phyloP scores from a whole-genome alignment of 2,797 vertebrate species.

The Naso thynnoides region DNA sequence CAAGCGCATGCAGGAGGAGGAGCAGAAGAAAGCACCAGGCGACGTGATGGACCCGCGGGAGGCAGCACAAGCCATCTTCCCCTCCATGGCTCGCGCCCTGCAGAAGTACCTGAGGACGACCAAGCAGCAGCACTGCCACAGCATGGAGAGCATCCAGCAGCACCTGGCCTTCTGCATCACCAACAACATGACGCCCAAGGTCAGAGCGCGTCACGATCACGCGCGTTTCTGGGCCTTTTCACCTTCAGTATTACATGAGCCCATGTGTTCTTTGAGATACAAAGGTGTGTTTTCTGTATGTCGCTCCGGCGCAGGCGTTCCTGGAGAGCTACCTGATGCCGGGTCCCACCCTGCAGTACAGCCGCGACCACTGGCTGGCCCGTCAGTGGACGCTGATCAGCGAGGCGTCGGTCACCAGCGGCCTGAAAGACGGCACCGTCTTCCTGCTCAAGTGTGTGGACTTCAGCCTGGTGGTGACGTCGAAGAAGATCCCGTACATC shows the following conservation, averaged over 20 bases:
- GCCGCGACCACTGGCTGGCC: conserved; percentile 92
- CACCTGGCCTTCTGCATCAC: conserved; percentile 98
- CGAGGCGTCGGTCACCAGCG: conserved; percentile 93
- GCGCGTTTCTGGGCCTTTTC: neutral
- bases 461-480: conserved; percentile 93
- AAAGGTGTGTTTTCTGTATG: neutral
- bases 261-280: neutral
- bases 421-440: conserved; percentile 89
- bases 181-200: conserved; percentile 98
- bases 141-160: conserved; percentile 98
- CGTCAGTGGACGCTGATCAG: conserved; percentile 96
- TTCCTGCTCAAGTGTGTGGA: conserved; percentile 93
- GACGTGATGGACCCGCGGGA: conserved; percentile 97
- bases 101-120: conserved; percentile 98
- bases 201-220: conserved; percentile 38
- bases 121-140: conserved; percentile 97
- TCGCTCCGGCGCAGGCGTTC: conserved; percentile 85
- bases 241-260: neutral
- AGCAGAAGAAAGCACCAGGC: conserved; percentile 88
- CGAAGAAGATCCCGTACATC: conserved; percentile 92
- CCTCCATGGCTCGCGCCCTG: conserved; percentile 96
- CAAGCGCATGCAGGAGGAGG: conserved; percentile 94
- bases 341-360: conserved; percentile 95
- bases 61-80: conserved; percentile 96
- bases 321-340: conserved; percentile 93